These are phyloP conservation scores for Oxygymnocypris stewartii DNA, from an alignment of 2,113 vertebrate species.

Conservation along the genomic window DNA sequence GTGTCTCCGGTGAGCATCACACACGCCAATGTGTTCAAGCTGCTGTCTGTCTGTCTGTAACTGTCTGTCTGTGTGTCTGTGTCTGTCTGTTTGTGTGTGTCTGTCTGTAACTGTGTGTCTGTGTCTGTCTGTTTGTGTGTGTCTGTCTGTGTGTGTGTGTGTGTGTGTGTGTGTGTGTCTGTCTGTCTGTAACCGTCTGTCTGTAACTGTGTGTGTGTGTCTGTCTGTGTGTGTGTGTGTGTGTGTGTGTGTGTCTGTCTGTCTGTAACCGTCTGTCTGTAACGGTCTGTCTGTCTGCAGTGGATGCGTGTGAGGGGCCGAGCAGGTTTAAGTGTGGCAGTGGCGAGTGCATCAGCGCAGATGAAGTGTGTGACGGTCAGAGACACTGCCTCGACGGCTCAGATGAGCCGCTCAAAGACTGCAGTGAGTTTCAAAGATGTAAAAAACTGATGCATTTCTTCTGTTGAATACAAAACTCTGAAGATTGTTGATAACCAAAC, in stretches of 20 bases:
- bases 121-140: too few species aligned
- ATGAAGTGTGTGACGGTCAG: constrained; percentile 77
- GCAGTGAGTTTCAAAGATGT: constrained; percentile 73
- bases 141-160: too few species aligned
- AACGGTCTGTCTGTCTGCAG: constrained; percentile 59
- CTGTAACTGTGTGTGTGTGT: background rate
- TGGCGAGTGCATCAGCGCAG: constrained; percentile 81
- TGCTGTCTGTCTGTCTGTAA: background rate
- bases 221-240: background rate
- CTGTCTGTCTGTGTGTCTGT: too few species aligned
- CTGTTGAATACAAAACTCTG: too few species aligned
- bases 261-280: background rate
- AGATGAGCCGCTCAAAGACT: constrained; percentile 81
- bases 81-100: too few species aligned
- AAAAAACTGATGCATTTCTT: too few species aligned
- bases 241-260: too few species aligned
- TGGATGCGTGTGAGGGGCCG: constrained; percentile 74
- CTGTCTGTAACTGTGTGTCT: too few species aligned
- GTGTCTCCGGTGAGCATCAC: constrained; percentile 72
- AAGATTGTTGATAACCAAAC: too few species aligned
- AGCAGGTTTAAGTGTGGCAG: constrained; percentile 78
- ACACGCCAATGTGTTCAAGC: background rate
- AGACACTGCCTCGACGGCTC: constrained; percentile 82
- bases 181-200: background rate
- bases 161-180: too few species aligned